phyloP scores from a whole-genome alignment of 2,113 vertebrate species.

The Salvator merianae region DNA sequence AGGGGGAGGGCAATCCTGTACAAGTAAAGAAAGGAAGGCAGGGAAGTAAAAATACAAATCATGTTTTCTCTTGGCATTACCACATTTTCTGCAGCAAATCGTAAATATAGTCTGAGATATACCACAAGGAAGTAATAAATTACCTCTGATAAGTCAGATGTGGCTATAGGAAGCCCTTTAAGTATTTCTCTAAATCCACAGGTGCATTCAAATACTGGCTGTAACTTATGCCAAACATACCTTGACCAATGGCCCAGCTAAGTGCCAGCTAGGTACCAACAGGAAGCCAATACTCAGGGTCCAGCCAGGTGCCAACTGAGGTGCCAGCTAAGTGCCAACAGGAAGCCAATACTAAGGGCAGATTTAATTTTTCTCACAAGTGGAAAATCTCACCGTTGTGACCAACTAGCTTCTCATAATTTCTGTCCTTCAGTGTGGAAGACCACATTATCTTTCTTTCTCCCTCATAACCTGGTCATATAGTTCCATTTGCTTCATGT shows the following conservation, averaged over 20 bases:
- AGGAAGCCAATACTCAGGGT: too few species aligned
- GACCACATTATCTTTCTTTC: background rate
- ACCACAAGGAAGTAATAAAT: too few species aligned
- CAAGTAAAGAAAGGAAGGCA: accelerated
- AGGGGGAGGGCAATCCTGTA: constrained; percentile 72
- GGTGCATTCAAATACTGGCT: background rate
- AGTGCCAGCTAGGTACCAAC: background rate
- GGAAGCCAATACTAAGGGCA: background rate
- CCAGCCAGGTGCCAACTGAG: too few species aligned
- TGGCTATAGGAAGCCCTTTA: background rate
- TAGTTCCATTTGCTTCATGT: background rate
- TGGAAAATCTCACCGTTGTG: background rate
- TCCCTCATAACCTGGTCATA: background rate
- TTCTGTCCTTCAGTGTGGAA: background rate
- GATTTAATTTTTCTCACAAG: background rate
- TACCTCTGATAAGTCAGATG: too few species aligned
- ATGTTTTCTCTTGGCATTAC: background rate
- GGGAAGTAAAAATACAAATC: background rate
- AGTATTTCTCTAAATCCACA: background rate
- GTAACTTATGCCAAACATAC: background rate
- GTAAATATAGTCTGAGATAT: background rate
- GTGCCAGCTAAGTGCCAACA: too few species aligned
- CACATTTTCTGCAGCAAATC: background rate
- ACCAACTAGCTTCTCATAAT: too few species aligned
- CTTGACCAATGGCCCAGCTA: background rate